Evolutionary conservation across 2,113 vertebrate species (phyloP), one percentile per base, ranked within the genome.

Genomic region (Ameiurus melas): DNA sequence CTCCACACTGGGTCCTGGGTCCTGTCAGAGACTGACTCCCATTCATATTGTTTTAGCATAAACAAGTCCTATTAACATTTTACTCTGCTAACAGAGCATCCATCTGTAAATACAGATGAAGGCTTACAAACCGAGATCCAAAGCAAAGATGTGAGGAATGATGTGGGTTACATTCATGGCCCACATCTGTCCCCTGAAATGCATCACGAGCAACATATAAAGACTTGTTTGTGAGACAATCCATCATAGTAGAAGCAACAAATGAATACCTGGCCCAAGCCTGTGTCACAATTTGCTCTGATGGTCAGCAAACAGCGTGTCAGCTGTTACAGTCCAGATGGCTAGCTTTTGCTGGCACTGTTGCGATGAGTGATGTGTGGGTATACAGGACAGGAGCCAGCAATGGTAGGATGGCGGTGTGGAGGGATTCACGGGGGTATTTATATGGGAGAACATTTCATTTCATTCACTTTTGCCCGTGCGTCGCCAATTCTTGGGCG

Each of bases 41-140:
- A 64, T 30, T 71, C 85, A 85, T 33, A 39, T 30, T 22, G 25
- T 90, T 90, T 88, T 51, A 85, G 86, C 88, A 88, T 84, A 87
- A 79, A 17, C 86, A 70, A 55, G 71, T 57, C 71, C 53, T 80
- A 60, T 13, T 25, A 25, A 58, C 60, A 55, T 79, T 51, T 70
- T 22, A 33, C 58, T 58, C 36, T 27, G 62, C 62, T 33, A 79
- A 78, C 78, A 62, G 39, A 85, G 27, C 82, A 75, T 36, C 19
- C 47, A 84, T 84, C 51, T 85, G 53, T 85, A 77, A 88, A 88
- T 81, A 85, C 58, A 80, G 10, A 71, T 79, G 39, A 79, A 71
- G 60, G 25, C 71, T 90, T 66, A 55, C 62, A 68, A 84, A 89
- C 82, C 13, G 20, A 81, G 60, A 33, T 68, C 73, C 25, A 22